Percentiles rank a stretch among this genome's conserved stretches.
phyloP scores from a whole-genome alignment of 2,888 invertebrate species.

The Sarcophaga caerulescens region DNA sequence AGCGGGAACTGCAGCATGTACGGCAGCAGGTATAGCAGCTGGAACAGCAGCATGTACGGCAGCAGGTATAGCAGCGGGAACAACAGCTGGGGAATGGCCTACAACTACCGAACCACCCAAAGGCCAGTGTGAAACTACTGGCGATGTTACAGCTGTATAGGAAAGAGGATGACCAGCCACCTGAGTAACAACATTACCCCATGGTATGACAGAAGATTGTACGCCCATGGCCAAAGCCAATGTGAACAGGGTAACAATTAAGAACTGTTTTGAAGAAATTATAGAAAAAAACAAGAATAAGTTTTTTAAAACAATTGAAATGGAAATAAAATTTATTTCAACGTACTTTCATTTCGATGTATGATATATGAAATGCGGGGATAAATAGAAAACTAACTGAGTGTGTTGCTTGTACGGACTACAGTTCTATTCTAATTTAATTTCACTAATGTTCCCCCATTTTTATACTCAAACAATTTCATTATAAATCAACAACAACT shows the following conservation, averaged over 20 bases:
- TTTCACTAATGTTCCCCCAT: background rate
- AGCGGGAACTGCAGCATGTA: slow-evolving; percentile 35
- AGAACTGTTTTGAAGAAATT: background rate
- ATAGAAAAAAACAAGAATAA: background rate
- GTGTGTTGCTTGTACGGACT: background rate
- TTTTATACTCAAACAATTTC: background rate
- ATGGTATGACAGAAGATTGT: slow-evolving; percentile 76
- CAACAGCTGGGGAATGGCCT: slow-evolving; percentile 56
- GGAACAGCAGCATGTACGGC: slow-evolving; percentile 39
- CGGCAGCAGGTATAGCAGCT: slow-evolving; percentile 46
- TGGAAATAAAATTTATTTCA: background rate
- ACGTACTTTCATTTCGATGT: background rate
- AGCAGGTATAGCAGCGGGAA: slow-evolving; percentile 22
- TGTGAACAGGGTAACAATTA: slow-evolving; percentile 72
- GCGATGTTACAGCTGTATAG: slow-evolving; percentile 73
- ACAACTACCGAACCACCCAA: slow-evolving; percentile 33
- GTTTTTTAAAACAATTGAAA: background rate
- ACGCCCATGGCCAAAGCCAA: slow-evolving; percentile 78
- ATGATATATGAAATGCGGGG: background rate
- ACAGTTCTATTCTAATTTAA: background rate
- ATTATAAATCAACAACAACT: background rate
- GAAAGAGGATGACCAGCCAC: slow-evolving; percentile 73
- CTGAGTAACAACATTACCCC: slow-evolving; percentile 71
- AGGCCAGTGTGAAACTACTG: slow-evolving; percentile 69
- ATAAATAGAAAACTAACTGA: background rate